These are phyloP conservation scores for Chondrilla cf. caribensis DNA, from an alignment of 37 sponge, comb jelly and placozoan species.

Conservation along the genomic window DNA sequence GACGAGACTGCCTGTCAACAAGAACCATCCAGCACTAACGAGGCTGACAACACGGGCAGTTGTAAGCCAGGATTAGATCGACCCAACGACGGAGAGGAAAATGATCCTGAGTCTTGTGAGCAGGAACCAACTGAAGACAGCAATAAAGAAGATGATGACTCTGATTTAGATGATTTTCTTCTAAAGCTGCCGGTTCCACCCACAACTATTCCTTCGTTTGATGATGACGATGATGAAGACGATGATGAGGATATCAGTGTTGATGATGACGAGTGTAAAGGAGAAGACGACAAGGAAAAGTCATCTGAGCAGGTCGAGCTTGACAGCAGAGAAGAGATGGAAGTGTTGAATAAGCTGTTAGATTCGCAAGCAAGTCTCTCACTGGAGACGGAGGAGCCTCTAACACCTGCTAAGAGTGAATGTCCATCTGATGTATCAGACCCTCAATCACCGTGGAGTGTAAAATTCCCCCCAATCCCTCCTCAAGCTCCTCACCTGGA, in stretches of 20 bases:
- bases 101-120: background rate
- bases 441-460: constrained; percentile 11
- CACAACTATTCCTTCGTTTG: background rate
- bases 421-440: background rate
- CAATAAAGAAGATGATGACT: background rate
- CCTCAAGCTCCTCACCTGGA: constrained; percentile 10
- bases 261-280: background rate
- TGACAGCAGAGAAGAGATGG: background rate
- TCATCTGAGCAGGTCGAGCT: background rate
- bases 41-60: too few relatives aligned
- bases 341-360: background rate
- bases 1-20: too few relatives aligned
- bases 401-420: background rate
- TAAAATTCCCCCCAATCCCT: background rate
- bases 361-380: background rate
- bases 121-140: background rate
- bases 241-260: background rate
- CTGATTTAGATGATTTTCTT: background rate
- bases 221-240: background rate
- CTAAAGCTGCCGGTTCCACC: constrained; percentile 2
- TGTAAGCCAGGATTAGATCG: background rate
- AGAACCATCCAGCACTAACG: too few relatives aligned
- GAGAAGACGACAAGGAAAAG: background rate
- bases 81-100: background rate
- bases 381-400: background rate